phyloP scores from a whole-genome alignment of 2,797 vertebrate species.

The Falco columbarius region DNA sequence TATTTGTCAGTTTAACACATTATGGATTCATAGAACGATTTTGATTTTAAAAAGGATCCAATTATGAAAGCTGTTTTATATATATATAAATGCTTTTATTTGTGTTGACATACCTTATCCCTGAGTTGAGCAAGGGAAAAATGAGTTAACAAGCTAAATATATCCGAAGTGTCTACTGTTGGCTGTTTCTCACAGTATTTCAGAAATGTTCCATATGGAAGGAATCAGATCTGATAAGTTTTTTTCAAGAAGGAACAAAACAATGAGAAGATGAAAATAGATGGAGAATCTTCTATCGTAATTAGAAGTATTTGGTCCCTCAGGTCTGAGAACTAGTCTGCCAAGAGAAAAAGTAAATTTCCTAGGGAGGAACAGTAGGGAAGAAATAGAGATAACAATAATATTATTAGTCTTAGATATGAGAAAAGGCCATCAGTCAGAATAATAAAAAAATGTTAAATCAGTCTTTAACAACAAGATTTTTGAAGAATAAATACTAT shows the following conservation, averaged over 20 bases:
- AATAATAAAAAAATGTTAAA: background rate
- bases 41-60: background rate
- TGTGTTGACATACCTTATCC: background rate
- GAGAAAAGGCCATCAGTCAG: background rate
- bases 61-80: background rate
- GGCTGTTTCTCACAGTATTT: conserved; percentile 2
- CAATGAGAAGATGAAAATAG: conserved; percentile 19
- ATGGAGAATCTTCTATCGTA: background rate
- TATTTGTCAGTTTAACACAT: background rate
- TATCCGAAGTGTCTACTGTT: conserved; percentile 9
- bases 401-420: background rate
- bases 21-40: background rate
- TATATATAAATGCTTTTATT: background rate
- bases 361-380: background rate
- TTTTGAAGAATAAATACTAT: background rate
- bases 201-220: conserved; percentile 49
- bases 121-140: background rate
- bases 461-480: background rate
- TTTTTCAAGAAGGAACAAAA: conserved; percentile 6
- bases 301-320: background rate
- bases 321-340: background rate
- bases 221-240: background rate
- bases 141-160: conserved; percentile 22
- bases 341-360: background rate
- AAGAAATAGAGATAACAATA: background rate